A percentile compares a stretch with the other conserved stretches of the same genome.
These are phyloP conservation scores for Xenus cinereus DNA, from an alignment of 2,113 vertebrate genomes.

Conservation along the genomic window DNA sequence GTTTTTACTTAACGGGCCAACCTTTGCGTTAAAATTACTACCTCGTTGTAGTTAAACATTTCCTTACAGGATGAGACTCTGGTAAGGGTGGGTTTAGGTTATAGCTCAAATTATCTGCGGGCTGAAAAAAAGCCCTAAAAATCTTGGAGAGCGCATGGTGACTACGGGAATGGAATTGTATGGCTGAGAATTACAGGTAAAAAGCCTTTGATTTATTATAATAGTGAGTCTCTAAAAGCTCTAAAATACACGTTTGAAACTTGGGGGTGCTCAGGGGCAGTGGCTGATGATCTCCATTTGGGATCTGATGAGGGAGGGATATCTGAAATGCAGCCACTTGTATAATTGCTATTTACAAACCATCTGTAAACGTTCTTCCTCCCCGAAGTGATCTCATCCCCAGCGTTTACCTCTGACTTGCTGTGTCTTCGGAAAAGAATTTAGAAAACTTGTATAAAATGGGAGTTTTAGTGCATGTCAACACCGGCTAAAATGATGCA, in stretches of 20 bases:
- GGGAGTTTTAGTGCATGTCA: not conserved
- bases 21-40: not conserved
- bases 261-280: not conserved
- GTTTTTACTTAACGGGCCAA: not conserved
- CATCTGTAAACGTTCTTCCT: not conserved
- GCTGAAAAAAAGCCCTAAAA: not conserved
- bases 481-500: not conserved
- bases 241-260: not conserved
- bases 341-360: not conserved
- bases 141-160: not conserved
- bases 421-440: not conserved
- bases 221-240: not conserved
- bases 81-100: not conserved
- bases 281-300: not conserved
- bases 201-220: not conserved
- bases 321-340: not conserved
- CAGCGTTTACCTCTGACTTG: not conserved
- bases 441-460: not conserved
- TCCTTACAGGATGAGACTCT: not conserved
- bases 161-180: not conserved
- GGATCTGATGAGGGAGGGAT: not conserved
- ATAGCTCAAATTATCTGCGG: not conserved
- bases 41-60: not conserved
- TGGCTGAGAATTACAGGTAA: not conserved
- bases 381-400: not conserved